Percentiles rank a stretch among this genome's conserved stretches.
phyloP scores from a whole-genome alignment of 1,140 invertebrate genomes.

The Drosophila nasuta region DNA sequence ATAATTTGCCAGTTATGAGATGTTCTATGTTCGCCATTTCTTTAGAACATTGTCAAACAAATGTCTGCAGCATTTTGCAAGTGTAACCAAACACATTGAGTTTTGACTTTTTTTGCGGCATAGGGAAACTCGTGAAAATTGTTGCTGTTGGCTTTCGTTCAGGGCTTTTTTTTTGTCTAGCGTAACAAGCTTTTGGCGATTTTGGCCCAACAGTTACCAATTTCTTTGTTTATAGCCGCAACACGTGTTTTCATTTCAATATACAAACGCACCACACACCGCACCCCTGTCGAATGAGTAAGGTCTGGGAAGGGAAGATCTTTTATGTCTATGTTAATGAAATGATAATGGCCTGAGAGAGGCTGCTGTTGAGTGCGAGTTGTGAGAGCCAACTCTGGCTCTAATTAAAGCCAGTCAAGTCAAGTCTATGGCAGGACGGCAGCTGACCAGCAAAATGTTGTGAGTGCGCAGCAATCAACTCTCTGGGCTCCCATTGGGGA shows the following conservation, averaged over 20 bases:
- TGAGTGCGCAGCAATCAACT: constrained; percentile 11
- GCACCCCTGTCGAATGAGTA: background rate
- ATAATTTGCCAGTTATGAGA: background rate
- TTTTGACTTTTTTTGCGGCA: constrained; percentile 4
- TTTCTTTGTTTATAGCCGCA: constrained; percentile 79
- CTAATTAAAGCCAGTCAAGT: constrained; percentile 40
- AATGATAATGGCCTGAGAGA: constrained; percentile 66
- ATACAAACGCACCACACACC: constrained; percentile 49
- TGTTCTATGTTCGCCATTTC: background rate
- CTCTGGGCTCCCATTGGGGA: constrained; percentile 29
- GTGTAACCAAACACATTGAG: background rate
- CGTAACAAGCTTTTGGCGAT: constrained; percentile 56
- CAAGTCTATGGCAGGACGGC: background rate
- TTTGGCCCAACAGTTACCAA: constrained; percentile 60
- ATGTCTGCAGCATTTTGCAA: background rate
- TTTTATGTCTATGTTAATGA: constrained; percentile 80
- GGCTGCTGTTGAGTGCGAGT: background rate
- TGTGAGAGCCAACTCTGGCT: constrained; percentile 20
- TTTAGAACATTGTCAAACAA: background rate
- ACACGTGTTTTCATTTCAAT: constrained; percentile 79
- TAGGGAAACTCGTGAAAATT: constrained; percentile 22
- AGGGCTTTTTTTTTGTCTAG: constrained; percentile 56
- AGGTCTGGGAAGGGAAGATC: constrained; percentile 1
- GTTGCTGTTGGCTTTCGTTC: constrained; percentile 34
- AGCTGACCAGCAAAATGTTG: constrained; percentile 16